These are phyloP conservation scores for Melipona bicolor DNA, from an alignment of 2,888 invertebrate species.

Conservation along the genomic window DNA sequence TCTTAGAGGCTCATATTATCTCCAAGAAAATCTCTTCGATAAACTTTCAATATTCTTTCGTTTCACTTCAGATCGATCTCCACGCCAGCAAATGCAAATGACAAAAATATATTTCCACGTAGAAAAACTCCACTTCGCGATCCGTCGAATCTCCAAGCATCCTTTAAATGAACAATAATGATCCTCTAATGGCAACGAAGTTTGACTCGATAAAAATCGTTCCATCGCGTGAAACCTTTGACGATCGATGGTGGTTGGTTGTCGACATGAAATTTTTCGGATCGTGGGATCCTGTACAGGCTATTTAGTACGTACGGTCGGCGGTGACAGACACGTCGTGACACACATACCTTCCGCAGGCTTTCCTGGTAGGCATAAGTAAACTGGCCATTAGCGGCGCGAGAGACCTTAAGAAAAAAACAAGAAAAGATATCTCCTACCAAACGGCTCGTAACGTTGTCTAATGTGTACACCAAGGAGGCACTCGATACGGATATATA, in stretches of 20 bases:
- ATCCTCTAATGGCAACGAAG: background rate
- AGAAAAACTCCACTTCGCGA: background rate
- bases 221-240: slow-evolving; percentile 29
- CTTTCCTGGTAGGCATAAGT: slow-evolving; percentile 89
- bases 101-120: background rate
- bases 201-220: slow-evolving; percentile 5
- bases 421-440: slow-evolving; percentile 82
- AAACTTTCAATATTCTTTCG: background rate
- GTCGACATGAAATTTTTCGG: slow-evolving; percentile 38
- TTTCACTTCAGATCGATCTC: background rate
- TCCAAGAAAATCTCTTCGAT: background rate
- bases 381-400: slow-evolving; percentile 87
- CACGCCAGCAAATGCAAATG: background rate
- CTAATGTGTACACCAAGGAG: slow-evolving; percentile 77
- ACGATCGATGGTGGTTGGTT: slow-evolving; percentile 1
- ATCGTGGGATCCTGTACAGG: slow-evolving; percentile 61
- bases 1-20: no score
- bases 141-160: slow-evolving; percentile 20
- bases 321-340: slow-evolving; percentile 68
- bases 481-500: slow-evolving; percentile 70
- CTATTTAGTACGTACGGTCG: slow-evolving; percentile 76
- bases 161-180: background rate
- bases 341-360: slow-evolving; percentile 84
- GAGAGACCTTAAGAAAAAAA: slow-evolving; percentile 88
- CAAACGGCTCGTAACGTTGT: slow-evolving; percentile 76